Evolutionary conservation across 2,113 vertebrate species (phyloP).

Genomic region (Centropus unirufus): DNA sequence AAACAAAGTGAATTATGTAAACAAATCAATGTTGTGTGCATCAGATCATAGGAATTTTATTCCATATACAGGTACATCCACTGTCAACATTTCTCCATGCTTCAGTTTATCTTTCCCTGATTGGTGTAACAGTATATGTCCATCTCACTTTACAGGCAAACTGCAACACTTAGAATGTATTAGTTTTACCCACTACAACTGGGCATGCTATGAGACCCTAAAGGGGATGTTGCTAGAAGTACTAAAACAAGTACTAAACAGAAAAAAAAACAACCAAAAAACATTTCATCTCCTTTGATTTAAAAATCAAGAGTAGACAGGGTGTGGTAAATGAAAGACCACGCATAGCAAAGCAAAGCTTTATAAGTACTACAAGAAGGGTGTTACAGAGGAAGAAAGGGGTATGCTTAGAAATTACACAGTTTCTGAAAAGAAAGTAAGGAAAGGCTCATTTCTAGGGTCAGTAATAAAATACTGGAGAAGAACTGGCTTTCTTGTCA

Average conservation of each 20-base stretch:
- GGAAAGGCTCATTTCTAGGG: not conserved
- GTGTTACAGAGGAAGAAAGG: not conserved
- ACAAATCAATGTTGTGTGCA: not conserved
- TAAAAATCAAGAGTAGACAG: not conserved
- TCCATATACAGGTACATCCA: not conserved
- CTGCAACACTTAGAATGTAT: not conserved
- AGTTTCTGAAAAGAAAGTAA: not conserved
- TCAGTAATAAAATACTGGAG: not conserved
- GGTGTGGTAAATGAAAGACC: not conserved
- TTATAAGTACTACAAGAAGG: not conserved
- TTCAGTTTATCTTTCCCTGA: not conserved
- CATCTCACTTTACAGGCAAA: not conserved
- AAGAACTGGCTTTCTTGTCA: not conserved
- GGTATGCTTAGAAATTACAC: not conserved
- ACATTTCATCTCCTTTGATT: not conserved
- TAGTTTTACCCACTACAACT: not conserved
- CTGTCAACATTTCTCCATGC: not conserved
- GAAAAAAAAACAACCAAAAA: not conserved
- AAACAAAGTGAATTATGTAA: not conserved
- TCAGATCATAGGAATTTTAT: not conserved
- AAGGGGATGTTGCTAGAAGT: not conserved
- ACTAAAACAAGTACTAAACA: not conserved
- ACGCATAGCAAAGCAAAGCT: not conserved
- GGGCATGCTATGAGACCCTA: not conserved
- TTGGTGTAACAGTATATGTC: not conserved